Percentiles rank a stretch among this genome's conserved stretches.
These are phyloP conservation scores for Buathra laborator DNA, from an alignment of 2,888 invertebrate species.

Conservation along the genomic window DNA sequence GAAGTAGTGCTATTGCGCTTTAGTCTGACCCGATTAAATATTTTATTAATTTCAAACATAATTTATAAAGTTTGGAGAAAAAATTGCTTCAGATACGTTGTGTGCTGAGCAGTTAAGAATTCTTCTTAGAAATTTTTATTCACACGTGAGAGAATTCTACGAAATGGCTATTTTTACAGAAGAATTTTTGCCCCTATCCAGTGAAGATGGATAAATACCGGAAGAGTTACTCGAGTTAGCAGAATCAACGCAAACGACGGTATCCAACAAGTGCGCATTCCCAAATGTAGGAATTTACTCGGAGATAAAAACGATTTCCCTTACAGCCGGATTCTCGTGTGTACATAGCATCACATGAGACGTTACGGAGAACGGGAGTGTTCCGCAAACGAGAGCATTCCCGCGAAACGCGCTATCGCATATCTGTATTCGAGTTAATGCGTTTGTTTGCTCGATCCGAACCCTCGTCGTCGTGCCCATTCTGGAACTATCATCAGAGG, in stretches of 20 bases:
- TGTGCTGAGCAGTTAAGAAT: neutral
- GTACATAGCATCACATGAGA: constrained; percentile 10
- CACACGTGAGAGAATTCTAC: neutral
- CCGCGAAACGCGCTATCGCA: constrained; percentile 38
- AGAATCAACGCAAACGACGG: neutral
- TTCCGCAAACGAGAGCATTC: constrained; percentile 58
- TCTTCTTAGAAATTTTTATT: neutral
- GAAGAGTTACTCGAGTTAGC: neutral
- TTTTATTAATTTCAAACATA: neutral
- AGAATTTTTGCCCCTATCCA: neutral
- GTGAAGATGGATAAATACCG: neutral
- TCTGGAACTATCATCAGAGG: constrained; percentile 10
- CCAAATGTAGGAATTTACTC: neutral
- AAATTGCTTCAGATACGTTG: neutral
- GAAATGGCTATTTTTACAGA: neutral
- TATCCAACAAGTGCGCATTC: constrained; percentile 1
- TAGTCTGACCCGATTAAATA: constrained; percentile 2
- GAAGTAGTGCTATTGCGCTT: constrained; percentile 28
- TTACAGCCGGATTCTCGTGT: neutral
- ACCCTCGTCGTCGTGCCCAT: constrained; percentile 39
- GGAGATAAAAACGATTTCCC: constrained; percentile 13
- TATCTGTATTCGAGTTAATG: constrained; percentile 55
- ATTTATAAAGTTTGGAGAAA: neutral
- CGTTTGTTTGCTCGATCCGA: constrained; percentile 60
- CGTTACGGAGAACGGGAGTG: constrained; percentile 10